Base-by-base conservation (phyloP, 2,797 vertebrate species). In the Molossus alvarezi region DNA sequence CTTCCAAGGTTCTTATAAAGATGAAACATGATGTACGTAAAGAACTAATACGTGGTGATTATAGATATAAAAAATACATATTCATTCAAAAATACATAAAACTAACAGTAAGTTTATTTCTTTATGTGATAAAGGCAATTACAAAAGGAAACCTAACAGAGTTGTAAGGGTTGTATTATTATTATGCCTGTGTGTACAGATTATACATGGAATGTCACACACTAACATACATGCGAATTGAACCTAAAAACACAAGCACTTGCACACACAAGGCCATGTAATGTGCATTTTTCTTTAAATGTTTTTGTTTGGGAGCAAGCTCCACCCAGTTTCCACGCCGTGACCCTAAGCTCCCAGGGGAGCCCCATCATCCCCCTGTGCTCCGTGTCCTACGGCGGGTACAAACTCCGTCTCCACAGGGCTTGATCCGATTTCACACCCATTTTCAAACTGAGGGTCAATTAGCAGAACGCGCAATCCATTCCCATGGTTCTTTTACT, bases 301-400 rank as follows among this genome's bases (percentile, higher is more conserved):
- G 71, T 53, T 10, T 12, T 33, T 64, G 6, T 0, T 18, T n/a
- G 6, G 11, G 4, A 27, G 7, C 29, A 62, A 76, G 2, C 11
- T 2, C 2, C 25, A 45, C 27, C 10, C 20, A 15, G 3, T 45
- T 51, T 7, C 13, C 13, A 27, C 0, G 4, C 3, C 37, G 11
- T 21, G n/a, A 25, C 13, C 64, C 17, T 27, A 48, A 55, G 57
- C 58, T 13, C 33, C 2, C 9, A 4, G 0, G 3, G 1, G 0
- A 6, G 9, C 13, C 21, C 21, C 15, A 45, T 21, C 33, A 1
- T 37, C 33, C 27, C 13, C 37, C 48, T 65, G 17, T 58, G 18
- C 3, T 65, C 21, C 79, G 6, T 88, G 45, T 89, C 23, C 11
- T 25, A 0, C 0, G 12, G 4, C 15, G n/a, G 27, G 17, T 60